Evolutionary conservation across 2,888 invertebrate genomes (phyloP).

Genomic region (Plebejus anna): DNA sequence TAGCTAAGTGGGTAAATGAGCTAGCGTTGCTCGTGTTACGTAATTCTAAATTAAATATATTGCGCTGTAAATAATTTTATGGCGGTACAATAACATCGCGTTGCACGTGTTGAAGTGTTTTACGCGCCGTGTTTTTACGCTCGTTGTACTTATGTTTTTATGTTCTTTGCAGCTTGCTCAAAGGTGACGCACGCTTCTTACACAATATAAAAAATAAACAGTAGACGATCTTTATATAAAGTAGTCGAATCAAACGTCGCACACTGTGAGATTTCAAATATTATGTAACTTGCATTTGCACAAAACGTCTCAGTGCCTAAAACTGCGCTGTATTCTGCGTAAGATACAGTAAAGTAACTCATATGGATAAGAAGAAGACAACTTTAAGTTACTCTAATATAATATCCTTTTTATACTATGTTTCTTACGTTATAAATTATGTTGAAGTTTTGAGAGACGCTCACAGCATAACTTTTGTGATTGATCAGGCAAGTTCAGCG

Average conservation of each 20-base stretch:
- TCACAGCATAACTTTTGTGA: constrained; percentile 15
- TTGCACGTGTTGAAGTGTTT: not conserved
- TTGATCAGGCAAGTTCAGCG: constrained; percentile 1
- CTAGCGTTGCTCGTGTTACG: not conserved
- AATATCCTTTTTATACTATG: too few relatives aligned
- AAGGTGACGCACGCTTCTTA: not conserved
- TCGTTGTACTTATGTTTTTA: constrained; percentile 9
- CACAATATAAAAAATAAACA: not conserved
- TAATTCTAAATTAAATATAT: not conserved
- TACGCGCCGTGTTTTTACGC: not conserved
- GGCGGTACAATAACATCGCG: not conserved
- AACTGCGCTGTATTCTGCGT: too few relatives aligned
- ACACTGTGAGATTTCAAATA: too few relatives aligned
- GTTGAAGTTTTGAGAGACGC: constrained; percentile 13
- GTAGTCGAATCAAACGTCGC: too few relatives aligned
- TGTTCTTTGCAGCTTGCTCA: constrained; percentile 10
- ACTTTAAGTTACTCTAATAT: too few relatives aligned
- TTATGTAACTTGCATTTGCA: too few relatives aligned
- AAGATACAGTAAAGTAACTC: too few relatives aligned
- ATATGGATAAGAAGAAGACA: too few relatives aligned
- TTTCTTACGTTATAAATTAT: constrained; percentile 22
- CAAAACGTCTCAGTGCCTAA: too few relatives aligned
- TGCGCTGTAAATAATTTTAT: not conserved
- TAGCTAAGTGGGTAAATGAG: not conserved
- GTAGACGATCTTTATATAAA: not conserved